These are phyloP conservation scores for Sebastes elongatus DNA, from an alignment of 2,797 vertebrate species.

Conservation along the genomic window DNA sequence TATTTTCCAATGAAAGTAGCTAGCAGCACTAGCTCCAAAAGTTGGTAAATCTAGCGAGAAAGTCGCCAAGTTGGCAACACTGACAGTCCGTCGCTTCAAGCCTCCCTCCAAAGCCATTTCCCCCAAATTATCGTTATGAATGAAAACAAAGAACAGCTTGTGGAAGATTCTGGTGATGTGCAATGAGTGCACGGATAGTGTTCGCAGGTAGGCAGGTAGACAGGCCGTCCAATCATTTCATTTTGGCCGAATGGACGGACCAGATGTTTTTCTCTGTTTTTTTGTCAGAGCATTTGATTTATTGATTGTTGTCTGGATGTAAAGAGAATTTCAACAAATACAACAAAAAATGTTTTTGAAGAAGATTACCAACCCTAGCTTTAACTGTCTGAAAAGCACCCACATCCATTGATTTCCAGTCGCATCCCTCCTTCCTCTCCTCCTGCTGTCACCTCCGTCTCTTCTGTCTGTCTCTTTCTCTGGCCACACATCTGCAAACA, in stretches of 20 bases:
- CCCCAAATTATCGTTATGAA: too few species aligned
- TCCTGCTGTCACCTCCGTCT: conserved; percentile 1
- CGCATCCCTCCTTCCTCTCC: not conserved
- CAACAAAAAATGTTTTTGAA: too few species aligned
- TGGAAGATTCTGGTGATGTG: too few species aligned
- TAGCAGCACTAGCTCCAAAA: not conserved
- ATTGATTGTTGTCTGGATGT: not conserved
- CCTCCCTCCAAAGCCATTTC: too few species aligned
- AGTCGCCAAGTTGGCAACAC: not conserved
- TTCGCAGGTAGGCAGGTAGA: too few species aligned
- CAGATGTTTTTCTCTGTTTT: too few species aligned
- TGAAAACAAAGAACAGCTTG: too few species aligned
- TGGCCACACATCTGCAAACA: conserved; percentile 7
- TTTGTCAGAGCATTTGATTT: not conserved
- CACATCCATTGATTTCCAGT: conserved; percentile 4
- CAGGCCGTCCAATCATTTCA: too few species aligned
- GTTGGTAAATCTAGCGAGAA: not conserved
- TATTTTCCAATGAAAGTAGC: not conserved
- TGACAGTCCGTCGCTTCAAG: not conserved
- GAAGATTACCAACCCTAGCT: too few species aligned
- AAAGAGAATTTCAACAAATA: not conserved
- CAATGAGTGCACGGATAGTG: too few species aligned
- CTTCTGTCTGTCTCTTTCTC: conserved; percentile 25
- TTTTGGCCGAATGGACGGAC: too few species aligned
- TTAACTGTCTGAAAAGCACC: conserved; percentile 15